Percentiles rank a stretch among this genome's conserved stretches.
Evolutionary conservation across 2,888 invertebrate species (phyloP).

Genomic region (Diarsia brunnea): DNA sequence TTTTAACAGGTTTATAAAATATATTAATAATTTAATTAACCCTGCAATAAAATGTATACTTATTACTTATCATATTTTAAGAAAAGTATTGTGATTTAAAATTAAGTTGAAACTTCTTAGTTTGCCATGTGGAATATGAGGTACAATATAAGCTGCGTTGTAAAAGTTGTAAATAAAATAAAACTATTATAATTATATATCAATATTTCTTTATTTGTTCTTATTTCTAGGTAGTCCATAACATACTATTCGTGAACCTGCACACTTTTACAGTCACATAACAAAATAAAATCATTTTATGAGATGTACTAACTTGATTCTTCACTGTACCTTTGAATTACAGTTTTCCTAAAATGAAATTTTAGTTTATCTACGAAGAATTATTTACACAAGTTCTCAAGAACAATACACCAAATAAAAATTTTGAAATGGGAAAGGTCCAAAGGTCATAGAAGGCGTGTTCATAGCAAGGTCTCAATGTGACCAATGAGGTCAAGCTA

Average conservation of each 20-base stretch:
- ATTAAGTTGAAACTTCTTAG: conserved; percentile 41
- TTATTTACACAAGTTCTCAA: background rate
- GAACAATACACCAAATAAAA: background rate
- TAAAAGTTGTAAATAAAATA: conserved; percentile 64
- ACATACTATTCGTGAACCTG: conserved; percentile 22
- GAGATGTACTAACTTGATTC: conserved; percentile 21
- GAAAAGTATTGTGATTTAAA: conserved; percentile 56
- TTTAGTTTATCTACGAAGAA: background rate
- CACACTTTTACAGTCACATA: conserved; percentile 15
- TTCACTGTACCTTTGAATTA: background rate
- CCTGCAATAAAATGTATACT: conserved; percentile 25
- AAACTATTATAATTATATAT: conserved; percentile 48
- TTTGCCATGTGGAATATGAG: conserved; percentile 60
- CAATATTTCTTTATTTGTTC: conserved; percentile 46
- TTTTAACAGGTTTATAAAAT: no score
- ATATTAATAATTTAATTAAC: conserved; percentile 9
- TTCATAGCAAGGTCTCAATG: background rate
- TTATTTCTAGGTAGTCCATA: conserved; percentile 42
- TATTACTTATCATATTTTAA: conserved; percentile 48
- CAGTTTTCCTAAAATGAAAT: background rate
- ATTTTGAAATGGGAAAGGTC: background rate
- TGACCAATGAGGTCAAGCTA: background rate
- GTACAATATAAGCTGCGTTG: conserved; percentile 58
- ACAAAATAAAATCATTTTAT: conserved; percentile 6
- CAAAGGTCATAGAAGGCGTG: background rate